Percentiles rank a stretch among this genome's conserved stretches.
Conservation (phyloP, 2,797 vertebrate species). For the Pantherophis alleghaniensis region DNA sequence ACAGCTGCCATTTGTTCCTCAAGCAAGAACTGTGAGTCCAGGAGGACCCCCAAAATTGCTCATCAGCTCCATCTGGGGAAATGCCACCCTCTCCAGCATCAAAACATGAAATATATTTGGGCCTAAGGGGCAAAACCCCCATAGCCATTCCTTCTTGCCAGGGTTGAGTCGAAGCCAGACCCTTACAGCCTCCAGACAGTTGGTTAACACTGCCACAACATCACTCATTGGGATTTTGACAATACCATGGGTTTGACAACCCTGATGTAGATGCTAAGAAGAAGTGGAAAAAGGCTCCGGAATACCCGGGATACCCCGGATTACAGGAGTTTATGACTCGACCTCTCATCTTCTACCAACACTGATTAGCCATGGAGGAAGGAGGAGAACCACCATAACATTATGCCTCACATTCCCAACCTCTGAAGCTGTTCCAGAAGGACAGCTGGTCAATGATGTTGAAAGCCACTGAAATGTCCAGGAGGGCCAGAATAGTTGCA, state of each 20-base stretch:
- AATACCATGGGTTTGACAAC: too few species aligned
- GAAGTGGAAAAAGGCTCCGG: neutral
- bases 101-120: neutral
- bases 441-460: neutral
- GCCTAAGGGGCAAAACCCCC: neutral
- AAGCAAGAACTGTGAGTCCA: neutral
- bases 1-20: neutral
- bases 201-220: neutral
- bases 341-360: neutral
- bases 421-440: neutral
- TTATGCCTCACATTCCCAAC: neutral
- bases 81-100: neutral
- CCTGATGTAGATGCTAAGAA: neutral
- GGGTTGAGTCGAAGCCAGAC: neutral
- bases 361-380: neutral
- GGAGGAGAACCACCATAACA: neutral
- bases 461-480: neutral
- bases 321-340: neutral
- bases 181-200: neutral
- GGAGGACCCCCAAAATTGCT: neutral
- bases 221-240: neutral
- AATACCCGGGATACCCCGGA: neutral
- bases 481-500: neutral
- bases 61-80: neutral
- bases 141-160: neutral